Evolutionary conservation across 2,797 vertebrate genomes (phyloP).

Genomic region (Sebastes cheni): DNA sequence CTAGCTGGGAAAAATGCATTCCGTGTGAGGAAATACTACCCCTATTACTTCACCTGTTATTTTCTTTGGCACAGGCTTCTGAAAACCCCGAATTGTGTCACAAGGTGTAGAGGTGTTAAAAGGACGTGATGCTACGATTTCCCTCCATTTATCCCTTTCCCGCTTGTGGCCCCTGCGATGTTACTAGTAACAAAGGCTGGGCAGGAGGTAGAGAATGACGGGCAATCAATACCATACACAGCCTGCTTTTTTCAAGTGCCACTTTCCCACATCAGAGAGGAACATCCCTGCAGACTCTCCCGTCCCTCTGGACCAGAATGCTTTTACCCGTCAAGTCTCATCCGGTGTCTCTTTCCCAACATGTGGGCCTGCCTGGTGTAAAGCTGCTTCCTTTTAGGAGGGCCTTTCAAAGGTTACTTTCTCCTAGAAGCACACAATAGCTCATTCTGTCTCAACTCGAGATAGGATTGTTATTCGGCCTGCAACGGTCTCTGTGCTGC

Average conservation of each 20-base stretch:
- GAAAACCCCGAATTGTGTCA: slow-evolving; percentile 13
- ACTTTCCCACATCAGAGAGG: slow-evolving; percentile 59
- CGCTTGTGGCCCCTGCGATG: slow-evolving; percentile 24
- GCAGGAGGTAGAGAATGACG: slow-evolving; percentile 40
- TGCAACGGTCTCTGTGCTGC: slow-evolving; percentile 10
- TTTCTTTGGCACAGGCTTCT: not conserved
- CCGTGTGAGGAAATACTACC: not conserved
- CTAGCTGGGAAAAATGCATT: not conserved
- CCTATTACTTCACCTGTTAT: not conserved
- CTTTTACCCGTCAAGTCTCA: slow-evolving; percentile 46
- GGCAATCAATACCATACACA: slow-evolving; percentile 54
- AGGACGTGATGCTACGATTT: slow-evolving; percentile 28
- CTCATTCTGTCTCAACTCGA: slow-evolving; percentile 26
- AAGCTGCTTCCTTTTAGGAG: slow-evolving; percentile 21
- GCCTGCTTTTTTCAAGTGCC: slow-evolving; percentile 48
- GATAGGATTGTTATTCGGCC: slow-evolving; percentile 44
- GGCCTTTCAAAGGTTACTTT: slow-evolving; percentile 42
- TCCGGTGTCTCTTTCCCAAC: slow-evolving; percentile 34
- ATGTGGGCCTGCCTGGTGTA: not conserved
- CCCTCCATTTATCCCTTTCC: slow-evolving; percentile 33
- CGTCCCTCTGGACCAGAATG: slow-evolving; percentile 28
- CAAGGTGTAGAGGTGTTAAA: slow-evolving; percentile 16
- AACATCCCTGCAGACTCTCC: slow-evolving; percentile 15
- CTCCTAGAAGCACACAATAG: slow-evolving; percentile 31
- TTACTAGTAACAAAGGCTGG: slow-evolving; percentile 25